Evolutionary conservation across 92 coral and sea anemone species (phyloP), one percentile per base, ranked within the genome.

Genomic region (Paramuricea clavata): DNA sequence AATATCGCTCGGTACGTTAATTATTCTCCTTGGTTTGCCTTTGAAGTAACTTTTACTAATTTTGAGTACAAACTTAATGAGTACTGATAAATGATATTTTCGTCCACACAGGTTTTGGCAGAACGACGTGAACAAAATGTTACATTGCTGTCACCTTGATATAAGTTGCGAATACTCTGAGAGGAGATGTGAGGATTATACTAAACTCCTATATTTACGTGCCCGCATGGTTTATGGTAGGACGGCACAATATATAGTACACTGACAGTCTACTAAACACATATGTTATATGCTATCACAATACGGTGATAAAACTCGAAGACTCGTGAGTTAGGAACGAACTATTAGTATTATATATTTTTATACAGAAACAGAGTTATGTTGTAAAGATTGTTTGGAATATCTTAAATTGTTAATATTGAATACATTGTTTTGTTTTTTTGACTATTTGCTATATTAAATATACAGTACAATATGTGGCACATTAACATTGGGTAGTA

Each of bases 1-100:
- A 91, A 49, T 91, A 93, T 36, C 73, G 89, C 44, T 73, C 79
- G 35, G 98, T 91, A 64, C n/a, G 72, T 65, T 27, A 8, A 13
- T 28, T 5, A 21, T 12, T 30, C 19, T 69, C 44, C 17, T 30
- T n/a, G n/a, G n/a, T n/a, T n/a, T n/a, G 28, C n/a, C 22, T 2
- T 72, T 23, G 42, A 2, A 35, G 22, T 8, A 44, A 54, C 62
- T 21, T 72, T 6, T 19, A 31, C 11, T 72, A 2, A 41, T 47
- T 42, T 41, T 6, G 23, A 72, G 54, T 34, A 25, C 15, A 1
- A 72, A 36, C 27, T 72, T 34, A 8, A 17, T 47, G 6, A 47
- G 15, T 9, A 9, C 52, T 47, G 52, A 47, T 15, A 47, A 47
- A 47, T 47, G 52, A 19, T 5, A 25, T 17, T 52, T 76, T 72